Conservation (phyloP, 2,888 invertebrate species). For the Drosophila atripex region DNA sequence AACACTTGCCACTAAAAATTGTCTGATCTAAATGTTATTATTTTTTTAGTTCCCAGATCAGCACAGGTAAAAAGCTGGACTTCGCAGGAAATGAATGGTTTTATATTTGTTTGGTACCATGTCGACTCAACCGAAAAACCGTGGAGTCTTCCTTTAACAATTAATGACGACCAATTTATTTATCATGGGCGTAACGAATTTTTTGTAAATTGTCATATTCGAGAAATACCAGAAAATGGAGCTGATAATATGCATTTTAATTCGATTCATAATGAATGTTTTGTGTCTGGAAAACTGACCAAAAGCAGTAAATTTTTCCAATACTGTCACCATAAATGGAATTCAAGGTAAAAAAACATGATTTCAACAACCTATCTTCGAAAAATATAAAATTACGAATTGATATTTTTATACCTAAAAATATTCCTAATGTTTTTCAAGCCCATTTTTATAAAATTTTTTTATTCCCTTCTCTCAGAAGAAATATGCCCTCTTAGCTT, state of each 20-base stretch:
- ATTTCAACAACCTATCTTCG: background rate
- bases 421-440: too few relatives aligned
- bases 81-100: constrained; percentile 88
- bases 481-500: too few relatives aligned
- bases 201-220: constrained; percentile 89
- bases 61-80: constrained; percentile 89
- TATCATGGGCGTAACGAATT: constrained; percentile 92
- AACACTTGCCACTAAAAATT: background rate
- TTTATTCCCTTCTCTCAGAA: too few relatives aligned
- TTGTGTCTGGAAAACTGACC: constrained; percentile 85
- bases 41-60: constrained; percentile 87
- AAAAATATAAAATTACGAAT: background rate
- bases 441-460: too few relatives aligned
- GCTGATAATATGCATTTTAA: constrained; percentile 92
- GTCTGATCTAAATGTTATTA: background rate
- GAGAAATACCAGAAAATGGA: constrained; percentile 95
- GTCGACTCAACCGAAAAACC: constrained; percentile 88
- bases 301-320: constrained; percentile 73
- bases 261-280: constrained; percentile 88
- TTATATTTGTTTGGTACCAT: constrained; percentile 93
- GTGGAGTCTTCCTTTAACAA: constrained; percentile 87
- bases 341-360: constrained; percentile 82
- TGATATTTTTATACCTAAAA: too few relatives aligned
- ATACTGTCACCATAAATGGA: constrained; percentile 86
- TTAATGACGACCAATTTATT: constrained; percentile 83